Conservation (phyloP, 2,888 invertebrate species). For the Maniola hyperantus region DNA sequence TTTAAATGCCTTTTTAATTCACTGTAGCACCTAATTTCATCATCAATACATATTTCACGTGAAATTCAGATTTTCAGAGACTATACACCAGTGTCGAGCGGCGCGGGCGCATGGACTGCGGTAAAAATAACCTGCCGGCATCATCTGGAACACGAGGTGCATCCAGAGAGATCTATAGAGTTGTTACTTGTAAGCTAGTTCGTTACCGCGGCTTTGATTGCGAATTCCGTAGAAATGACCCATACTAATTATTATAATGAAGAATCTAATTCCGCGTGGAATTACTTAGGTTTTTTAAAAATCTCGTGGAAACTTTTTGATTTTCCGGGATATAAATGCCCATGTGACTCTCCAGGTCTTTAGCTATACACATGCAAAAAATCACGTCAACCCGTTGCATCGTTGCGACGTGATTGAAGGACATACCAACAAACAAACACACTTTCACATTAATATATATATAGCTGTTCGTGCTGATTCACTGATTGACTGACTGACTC, state of each 20-base stretch:
- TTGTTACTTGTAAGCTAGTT: neutral
- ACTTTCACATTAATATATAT: no score
- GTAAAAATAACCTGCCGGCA: conserved; percentile 40
- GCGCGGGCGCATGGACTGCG: conserved; percentile 31
- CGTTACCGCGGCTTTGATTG: neutral
- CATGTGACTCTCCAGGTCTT: no score
- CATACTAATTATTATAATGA: neutral
- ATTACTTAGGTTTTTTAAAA: no score
- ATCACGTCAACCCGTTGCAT: no score
- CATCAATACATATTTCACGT: conserved; percentile 4
- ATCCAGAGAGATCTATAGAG: neutral
- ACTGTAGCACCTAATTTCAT: neutral
- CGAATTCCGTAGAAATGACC: neutral
- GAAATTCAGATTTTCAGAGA: neutral
- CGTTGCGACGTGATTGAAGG: no score
- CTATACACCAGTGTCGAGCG: conserved; percentile 1
- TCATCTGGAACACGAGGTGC: conserved; percentile 34
- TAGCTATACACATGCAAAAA: no score
- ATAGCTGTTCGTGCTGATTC: no score
- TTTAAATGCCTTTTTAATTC: neutral
- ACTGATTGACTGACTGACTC: no score
- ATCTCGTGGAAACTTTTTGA: no score
- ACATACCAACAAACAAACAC: no score
- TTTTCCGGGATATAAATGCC: no score
- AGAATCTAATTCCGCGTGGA: no score